Evolutionary conservation across 2,797 vertebrate genomes (phyloP).

Genomic region (Champsocephalus esox): DNA sequence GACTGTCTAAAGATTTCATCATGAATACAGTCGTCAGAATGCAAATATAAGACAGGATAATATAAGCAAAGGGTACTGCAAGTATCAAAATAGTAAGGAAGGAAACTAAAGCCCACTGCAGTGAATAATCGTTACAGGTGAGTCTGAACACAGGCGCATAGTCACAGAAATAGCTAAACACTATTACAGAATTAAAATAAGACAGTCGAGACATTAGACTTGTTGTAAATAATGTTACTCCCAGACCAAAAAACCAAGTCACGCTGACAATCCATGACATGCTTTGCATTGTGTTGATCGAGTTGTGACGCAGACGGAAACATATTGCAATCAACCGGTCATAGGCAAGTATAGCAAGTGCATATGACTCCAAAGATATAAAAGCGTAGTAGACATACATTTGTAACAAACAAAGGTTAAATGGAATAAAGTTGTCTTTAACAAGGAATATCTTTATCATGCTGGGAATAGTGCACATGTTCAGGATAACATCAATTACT

Average conservation of each 20-base stretch:
- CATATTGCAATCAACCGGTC: constrained; percentile 80
- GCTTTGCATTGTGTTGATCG: constrained; percentile 67
- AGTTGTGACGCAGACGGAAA: constrained; percentile 75
- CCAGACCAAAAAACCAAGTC: constrained; percentile 51
- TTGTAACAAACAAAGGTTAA: constrained; percentile 65
- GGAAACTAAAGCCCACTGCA: constrained; percentile 64
- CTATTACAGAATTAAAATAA: constrained; percentile 73
- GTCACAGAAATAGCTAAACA: constrained; percentile 83
- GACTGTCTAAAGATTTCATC: constrained; percentile 73
- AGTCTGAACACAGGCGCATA: constrained; percentile 78
- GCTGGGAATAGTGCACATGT: constrained; percentile 62
- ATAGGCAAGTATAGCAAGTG: constrained; percentile 76
- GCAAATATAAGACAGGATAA: constrained; percentile 68
- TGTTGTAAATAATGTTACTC: fast-evolving
- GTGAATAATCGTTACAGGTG: constrained; percentile 71
- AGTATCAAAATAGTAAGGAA: background rate
- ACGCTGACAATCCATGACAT: constrained; percentile 70
- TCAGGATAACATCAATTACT: constrained; percentile 63
- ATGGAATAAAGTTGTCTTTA: constrained; percentile 69
- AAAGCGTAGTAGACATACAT: constrained; percentile 60
- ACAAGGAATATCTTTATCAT: constrained; percentile 72
- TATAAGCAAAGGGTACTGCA: constrained; percentile 57
- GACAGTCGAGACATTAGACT: constrained; percentile 65
- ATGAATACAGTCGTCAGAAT: constrained; percentile 75
- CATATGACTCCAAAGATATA: constrained; percentile 59